Conservation (phyloP, 2,888 invertebrate species). For the Pollenia angustigena region DNA sequence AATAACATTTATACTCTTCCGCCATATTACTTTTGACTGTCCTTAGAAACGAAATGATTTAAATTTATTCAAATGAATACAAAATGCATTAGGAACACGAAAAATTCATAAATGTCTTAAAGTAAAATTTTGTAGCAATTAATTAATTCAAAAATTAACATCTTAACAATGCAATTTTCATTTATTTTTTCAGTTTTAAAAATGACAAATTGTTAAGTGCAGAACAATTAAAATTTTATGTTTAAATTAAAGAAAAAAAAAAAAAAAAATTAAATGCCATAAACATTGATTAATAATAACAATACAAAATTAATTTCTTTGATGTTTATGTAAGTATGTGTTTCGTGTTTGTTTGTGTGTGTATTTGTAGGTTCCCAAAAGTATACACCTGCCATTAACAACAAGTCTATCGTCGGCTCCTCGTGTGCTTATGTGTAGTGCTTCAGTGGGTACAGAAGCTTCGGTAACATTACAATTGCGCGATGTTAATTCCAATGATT, state of each 20-base stretch:
- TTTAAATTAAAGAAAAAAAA: background rate
- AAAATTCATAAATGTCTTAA: conserved; percentile 35
- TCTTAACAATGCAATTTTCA: conserved; percentile 13
- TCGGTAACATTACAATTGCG: conserved; percentile 84
- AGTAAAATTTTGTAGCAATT: conserved; percentile 28
- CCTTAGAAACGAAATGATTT: conserved; percentile 9
- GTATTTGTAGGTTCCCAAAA: conserved; percentile 82
- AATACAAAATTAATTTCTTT: conserved; percentile 37
- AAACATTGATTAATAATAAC: conserved; percentile 38
- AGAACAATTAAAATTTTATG: conserved; percentile 32
- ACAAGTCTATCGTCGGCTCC: conserved; percentile 81
- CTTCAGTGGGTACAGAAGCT: conserved; percentile 84
- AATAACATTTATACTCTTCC: conserved; percentile 47
- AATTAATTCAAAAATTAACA: conserved; percentile 55
- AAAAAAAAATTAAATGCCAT: background rate
- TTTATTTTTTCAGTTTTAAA: conserved; percentile 46
- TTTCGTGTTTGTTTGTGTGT: conserved; percentile 32
- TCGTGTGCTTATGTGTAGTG: conserved; percentile 84
- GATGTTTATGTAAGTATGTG: background rate
- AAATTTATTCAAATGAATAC: background rate
- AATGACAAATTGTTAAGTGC: conserved; percentile 63
- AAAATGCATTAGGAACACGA: background rate
- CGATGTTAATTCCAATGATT: conserved; percentile 81
- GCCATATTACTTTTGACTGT: conserved; percentile 45
- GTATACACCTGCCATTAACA: conserved; percentile 84